These are phyloP conservation scores for Lithobius niger DNA, from an alignment of 1,140 invertebrate species.

Conservation along the genomic window DNA sequence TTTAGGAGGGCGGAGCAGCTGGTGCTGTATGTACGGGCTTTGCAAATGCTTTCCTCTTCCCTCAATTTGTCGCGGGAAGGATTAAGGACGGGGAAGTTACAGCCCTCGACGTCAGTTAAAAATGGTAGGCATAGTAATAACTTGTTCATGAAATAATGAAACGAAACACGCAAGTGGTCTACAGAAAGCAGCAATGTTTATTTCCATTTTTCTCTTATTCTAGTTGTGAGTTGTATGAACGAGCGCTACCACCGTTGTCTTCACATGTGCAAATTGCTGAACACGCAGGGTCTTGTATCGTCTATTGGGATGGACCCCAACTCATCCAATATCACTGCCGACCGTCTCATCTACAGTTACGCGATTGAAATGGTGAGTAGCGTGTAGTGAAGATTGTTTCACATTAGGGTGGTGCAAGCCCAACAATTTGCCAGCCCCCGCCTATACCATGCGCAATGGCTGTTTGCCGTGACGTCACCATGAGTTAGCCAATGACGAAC, in stretches of 20 bases:
- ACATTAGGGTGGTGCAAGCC: no score
- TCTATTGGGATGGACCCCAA: conserved; percentile 50
- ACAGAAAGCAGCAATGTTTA: background rate
- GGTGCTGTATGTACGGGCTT: conserved; percentile 72
- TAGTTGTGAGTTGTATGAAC: conserved; percentile 76
- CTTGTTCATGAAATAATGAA: background rate
- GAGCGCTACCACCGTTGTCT: conserved; percentile 76
- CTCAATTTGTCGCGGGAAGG: conserved; percentile 79
- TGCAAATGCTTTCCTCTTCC: conserved; percentile 85
- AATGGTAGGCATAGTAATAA: conserved; percentile 44
- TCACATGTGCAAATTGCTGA: conserved; percentile 72
- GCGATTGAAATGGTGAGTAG: conserved; percentile 80
- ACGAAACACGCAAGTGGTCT: background rate
- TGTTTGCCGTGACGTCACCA: no score
- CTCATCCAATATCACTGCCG: conserved; percentile 54
- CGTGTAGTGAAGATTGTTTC: no score
- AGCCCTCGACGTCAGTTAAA: conserved; percentile 80
- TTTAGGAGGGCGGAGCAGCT: conserved; percentile 58
- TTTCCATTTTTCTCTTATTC: conserved; percentile 24
- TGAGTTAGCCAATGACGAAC: no score
- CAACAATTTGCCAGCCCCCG: no score
- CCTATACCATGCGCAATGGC: no score
- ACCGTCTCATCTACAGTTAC: conserved; percentile 90
- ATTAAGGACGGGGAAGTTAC: conserved; percentile 62
- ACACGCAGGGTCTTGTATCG: conserved; percentile 52